These are phyloP conservation scores for Scaptomyza flava DNA, from an alignment of 2,888 invertebrate species.

Conservation along the genomic window DNA sequence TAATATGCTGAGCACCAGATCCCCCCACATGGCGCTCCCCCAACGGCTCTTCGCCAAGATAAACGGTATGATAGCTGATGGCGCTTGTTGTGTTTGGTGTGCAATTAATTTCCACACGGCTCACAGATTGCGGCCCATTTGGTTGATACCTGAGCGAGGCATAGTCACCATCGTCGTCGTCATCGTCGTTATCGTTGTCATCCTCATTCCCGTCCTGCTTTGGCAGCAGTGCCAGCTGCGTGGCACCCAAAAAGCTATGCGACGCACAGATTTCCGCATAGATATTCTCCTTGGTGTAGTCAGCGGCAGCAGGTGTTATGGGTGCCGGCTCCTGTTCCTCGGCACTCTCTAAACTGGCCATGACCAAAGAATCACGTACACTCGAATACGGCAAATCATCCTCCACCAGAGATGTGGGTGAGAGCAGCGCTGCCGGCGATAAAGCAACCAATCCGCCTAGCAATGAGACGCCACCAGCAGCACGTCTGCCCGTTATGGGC, in stretches of 20 bases:
- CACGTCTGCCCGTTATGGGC: slow-evolving; percentile 81
- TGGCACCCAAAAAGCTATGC: slow-evolving; percentile 65
- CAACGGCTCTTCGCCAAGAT: slow-evolving; percentile 79
- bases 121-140: slow-evolving; percentile 75
- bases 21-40: slow-evolving; percentile 65
- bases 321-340: slow-evolving; percentile 30
- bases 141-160: slow-evolving; percentile 76
- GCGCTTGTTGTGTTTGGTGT: slow-evolving; percentile 73
- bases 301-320: slow-evolving; percentile 67
- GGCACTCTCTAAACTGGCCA: slow-evolving; percentile 72
- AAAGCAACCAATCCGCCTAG: slow-evolving; percentile 58
- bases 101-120: slow-evolving; percentile 83
- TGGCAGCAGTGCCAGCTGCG: slow-evolving; percentile 63
- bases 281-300: slow-evolving; percentile 87
- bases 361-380: slow-evolving; percentile 88
- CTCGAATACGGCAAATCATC: slow-evolving; percentile 90
- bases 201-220: slow-evolving; percentile 7
- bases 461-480: slow-evolving; percentile 78
- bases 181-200: slow-evolving; percentile 65
- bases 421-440: slow-evolving; percentile 58
- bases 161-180: slow-evolving; percentile 77
- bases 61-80: slow-evolving; percentile 81
- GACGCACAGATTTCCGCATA: slow-evolving; percentile 88
- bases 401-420: slow-evolving; percentile 79
- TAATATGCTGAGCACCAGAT: slow-evolving; percentile 63